These are phyloP conservation scores for Podocnemis expansa DNA, from an alignment of 2,113 vertebrate genomes.

Conservation along the genomic window DNA sequence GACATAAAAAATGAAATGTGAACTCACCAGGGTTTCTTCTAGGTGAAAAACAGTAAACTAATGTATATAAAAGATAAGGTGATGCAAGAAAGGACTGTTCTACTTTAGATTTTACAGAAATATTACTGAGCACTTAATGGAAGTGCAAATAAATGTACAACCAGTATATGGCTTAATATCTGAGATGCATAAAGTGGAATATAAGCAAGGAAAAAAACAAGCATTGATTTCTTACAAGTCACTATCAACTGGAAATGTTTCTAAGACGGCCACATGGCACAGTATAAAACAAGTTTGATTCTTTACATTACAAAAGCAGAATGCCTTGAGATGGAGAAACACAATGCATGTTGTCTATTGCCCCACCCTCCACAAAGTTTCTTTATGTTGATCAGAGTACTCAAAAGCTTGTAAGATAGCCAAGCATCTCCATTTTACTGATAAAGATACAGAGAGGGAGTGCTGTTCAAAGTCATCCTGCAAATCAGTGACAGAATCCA, in stretches of 20 bases:
- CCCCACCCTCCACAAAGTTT: not conserved
- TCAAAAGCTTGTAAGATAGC: conserved; percentile 20
- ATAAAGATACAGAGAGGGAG: not conserved
- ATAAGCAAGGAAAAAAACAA: not conserved
- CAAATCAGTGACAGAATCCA: not conserved
- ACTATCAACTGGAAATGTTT: conserved; percentile 26
- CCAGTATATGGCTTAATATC: not conserved
- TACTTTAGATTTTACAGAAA: not conserved
- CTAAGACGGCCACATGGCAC: conserved; percentile 37
- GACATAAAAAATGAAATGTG: not conserved
- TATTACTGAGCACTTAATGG: not conserved
- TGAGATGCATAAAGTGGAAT: not conserved
- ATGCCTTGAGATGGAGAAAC: conserved; percentile 18
- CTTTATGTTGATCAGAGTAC: not conserved
- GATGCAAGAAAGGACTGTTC: not conserved
- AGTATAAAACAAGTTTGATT: conserved; percentile 35
- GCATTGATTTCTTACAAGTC: conserved; percentile 32
- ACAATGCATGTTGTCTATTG: conserved; percentile 41
- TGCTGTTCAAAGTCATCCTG: not conserved
- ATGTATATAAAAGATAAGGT: not conserved
- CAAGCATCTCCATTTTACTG: not conserved
- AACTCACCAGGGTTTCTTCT: not conserved
- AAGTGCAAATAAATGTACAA: not conserved
- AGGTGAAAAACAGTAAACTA: not conserved
- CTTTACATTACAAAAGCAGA: conserved; percentile 60